Evolutionary conservation across 2,797 vertebrate genomes (phyloP).

Genomic region (Yasuhikotakia modesta): DNA sequence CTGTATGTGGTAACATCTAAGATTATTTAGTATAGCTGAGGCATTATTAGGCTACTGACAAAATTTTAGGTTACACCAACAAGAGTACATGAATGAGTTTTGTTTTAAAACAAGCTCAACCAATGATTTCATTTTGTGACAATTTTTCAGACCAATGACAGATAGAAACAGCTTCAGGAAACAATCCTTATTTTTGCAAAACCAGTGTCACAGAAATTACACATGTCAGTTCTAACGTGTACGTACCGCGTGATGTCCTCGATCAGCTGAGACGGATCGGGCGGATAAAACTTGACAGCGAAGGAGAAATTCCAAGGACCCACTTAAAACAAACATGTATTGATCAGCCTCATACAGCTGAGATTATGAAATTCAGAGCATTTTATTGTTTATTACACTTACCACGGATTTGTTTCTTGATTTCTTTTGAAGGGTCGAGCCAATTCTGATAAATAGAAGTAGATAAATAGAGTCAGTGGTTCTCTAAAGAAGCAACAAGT

Average conservation of each 20-base stretch:
- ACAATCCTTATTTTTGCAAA: conserved; percentile 9
- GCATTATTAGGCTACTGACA: too few relatives aligned
- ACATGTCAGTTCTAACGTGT: conserved; percentile 14
- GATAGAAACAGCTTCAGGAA: not conserved
- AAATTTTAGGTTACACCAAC: too few relatives aligned
- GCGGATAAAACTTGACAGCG: conserved; percentile 97
- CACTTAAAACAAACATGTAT: conserved; percentile 72
- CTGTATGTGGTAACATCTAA: not conserved
- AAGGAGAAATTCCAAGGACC: conserved; percentile 92
- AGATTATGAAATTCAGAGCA: not conserved
- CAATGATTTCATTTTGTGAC: not conserved
- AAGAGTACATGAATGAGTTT: too few relatives aligned
- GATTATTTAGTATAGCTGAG: too few relatives aligned
- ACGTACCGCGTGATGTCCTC: conserved; percentile 97
- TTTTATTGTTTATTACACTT: conserved; percentile 66
- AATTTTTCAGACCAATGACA: not conserved
- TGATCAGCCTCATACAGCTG: conserved; percentile 4
- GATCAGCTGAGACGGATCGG: conserved; percentile 93
- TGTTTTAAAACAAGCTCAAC: not conserved
- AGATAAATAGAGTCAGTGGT: not conserved
- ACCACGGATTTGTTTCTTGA: conserved; percentile 98
- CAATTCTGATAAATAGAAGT: conserved; percentile 82
- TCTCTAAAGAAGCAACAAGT: conserved; percentile 9
- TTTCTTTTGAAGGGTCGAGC: conserved; percentile 98
- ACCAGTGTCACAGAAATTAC: not conserved